Percentiles rank a stretch among this genome's conserved stretches.
phyloP scores from a whole-genome alignment of 2,797 vertebrate species.

The Lagocephalus sceleratus region DNA sequence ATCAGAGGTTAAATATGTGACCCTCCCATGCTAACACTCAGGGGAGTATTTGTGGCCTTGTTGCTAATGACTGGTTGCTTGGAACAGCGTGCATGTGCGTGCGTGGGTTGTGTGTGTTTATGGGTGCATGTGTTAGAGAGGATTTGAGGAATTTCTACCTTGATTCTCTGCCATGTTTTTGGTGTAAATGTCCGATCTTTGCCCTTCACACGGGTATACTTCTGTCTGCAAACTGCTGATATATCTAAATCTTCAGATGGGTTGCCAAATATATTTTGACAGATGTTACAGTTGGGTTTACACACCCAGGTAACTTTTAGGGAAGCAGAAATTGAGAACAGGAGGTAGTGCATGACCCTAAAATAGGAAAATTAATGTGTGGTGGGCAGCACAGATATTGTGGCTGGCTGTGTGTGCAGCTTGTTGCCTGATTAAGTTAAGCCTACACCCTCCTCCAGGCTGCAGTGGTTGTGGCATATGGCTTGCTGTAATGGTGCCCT shows the following conservation, averaged over 20 bases:
- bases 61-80: slow-evolving; percentile 53
- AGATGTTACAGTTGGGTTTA: not conserved
- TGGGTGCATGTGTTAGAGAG: slow-evolving; percentile 1
- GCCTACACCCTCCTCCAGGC: slow-evolving; percentile 11
- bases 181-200: too few species aligned
- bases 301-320: not conserved
- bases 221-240: not conserved
- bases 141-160: not conserved
- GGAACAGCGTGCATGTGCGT: slow-evolving; percentile 7
- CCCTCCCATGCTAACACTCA: slow-evolving; percentile 50
- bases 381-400: not conserved
- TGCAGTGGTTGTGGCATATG: slow-evolving; percentile 35
- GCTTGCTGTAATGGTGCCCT: slow-evolving; percentile 29
- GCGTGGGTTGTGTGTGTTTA: slow-evolving; percentile 17
- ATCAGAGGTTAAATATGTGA: slow-evolving; percentile 68
- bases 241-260: too few species aligned
- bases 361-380: not conserved
- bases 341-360: not conserved
- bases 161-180: too few species aligned
- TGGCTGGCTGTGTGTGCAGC: not conserved
- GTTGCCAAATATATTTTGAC: not conserved
- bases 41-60: slow-evolving; percentile 48
- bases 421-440: slow-evolving; percentile 5
- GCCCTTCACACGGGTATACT: not conserved
- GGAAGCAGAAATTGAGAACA: not conserved